Evolutionary conservation across 2,797 vertebrate genomes (phyloP), one percentile per base, ranked within the genome.

Genomic region (Microtus obscurus): DNA sequence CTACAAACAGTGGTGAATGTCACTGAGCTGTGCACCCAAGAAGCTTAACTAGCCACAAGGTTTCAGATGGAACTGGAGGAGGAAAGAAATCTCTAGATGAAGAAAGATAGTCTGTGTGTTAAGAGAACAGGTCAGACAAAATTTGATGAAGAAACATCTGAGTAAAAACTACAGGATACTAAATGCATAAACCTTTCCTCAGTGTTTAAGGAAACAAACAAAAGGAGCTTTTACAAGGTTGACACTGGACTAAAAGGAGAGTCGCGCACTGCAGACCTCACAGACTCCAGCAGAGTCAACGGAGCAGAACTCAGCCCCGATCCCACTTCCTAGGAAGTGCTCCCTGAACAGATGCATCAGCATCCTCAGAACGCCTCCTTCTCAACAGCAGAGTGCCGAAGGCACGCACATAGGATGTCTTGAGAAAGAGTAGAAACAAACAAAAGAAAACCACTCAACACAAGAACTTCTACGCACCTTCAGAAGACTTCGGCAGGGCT

Each of bases 391-490:
- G 87, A 91, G 51, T 13, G 61, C 5, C 4, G 13, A 69, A 0
- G 23, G 21, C 37, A 78, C 0, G 9, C 23, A 63, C 61, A 82
- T 6, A 80, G 19, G 37, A 91, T 79, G 59, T 40, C 74, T 48
- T 63, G 11, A 81, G 61, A 81, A 91, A 86, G 80, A 61, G 23
- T 3, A 40, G 48, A 90, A 56, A 0, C 10, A 76, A 77, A 59
- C 37, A 56, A 92, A 91, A 59, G 21, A 29, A 80, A 89, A 27
- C 0, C 31, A 31, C 9, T 74, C 59, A 40, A 2, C 53, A 77
- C 29, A 89, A 92, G 89, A 83, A 69, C 61, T 27, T 81, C 40
- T 79, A 31, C 34, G 10, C 61, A 93, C 85, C 95, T 90, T 87
- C 76, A 65, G 51, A 82, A 37, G 69, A 76, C 61, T 80, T 77